Evolutionary conservation across 2,888 invertebrate genomes (phyloP).

Genomic region (Thysanoteuthis rhombus): DNA sequence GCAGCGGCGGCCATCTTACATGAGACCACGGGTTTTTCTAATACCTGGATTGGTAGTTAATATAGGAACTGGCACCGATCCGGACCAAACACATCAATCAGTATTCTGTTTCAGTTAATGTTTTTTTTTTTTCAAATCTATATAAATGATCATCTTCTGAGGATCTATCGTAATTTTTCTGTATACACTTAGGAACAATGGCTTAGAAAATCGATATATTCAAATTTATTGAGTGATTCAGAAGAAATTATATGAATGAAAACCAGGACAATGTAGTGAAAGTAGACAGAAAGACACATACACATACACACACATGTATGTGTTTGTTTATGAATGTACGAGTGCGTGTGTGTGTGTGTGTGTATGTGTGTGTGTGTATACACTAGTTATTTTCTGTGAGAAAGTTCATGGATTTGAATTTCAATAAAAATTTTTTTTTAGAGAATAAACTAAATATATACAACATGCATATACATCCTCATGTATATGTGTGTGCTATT

Average conservation of each 20-base stretch:
- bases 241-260: background rate
- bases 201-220: background rate
- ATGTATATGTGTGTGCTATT: too few species aligned
- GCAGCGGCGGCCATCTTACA: slow-evolving; percentile 56
- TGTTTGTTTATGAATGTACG: too few species aligned
- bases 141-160: background rate
- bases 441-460: too few species aligned
- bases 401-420: too few species aligned
- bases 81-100: background rate
- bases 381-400: too few species aligned
- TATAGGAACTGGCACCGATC: background rate
- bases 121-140: background rate
- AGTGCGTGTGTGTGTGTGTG: too few species aligned
- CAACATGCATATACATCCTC: too few species aligned
- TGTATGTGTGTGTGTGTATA: too few species aligned
- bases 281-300: background rate
- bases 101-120: background rate
- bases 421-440: too few species aligned
- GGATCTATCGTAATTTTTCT: background rate
- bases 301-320: background rate
- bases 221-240: background rate
- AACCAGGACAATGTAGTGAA: background rate
- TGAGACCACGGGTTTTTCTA: slow-evolving; percentile 20
- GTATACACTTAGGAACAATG: background rate
- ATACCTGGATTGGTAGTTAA: slow-evolving; percentile 16